Evolutionary conservation across 2,797 vertebrate genomes (phyloP).

Genomic region (Sebastes kiyomatsui): DNA sequence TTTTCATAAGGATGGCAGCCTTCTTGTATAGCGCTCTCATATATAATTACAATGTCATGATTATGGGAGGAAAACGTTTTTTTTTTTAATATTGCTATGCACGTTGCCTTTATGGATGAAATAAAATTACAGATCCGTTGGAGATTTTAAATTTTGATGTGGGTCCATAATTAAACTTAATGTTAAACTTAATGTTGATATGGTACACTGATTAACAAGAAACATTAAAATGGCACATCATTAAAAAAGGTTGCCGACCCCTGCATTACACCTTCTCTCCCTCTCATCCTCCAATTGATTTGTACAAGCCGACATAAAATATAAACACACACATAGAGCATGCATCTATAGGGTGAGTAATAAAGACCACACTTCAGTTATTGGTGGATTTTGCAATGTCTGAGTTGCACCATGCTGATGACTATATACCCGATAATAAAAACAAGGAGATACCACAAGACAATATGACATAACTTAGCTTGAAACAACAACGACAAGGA

Average conservation of each 20-base stretch:
- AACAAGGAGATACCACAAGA: not conserved
- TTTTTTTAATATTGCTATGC: not conserved
- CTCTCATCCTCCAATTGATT: constrained; percentile 11
- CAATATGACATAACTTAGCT: not conserved
- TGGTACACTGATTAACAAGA: not conserved
- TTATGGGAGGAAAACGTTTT: no score
- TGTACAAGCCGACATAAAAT: not conserved
- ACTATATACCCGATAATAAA: not conserved
- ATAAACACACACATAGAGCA: not conserved
- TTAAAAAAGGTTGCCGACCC: not conserved
- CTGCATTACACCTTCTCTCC: not conserved
- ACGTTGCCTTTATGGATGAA: not conserved
- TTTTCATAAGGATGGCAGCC: no score
- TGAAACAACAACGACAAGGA: constrained; percentile 6
- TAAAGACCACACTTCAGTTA: not conserved
- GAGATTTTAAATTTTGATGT: not conserved
- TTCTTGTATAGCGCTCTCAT: no score
- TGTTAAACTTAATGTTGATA: not conserved
- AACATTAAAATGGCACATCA: not conserved
- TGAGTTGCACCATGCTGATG: not conserved
- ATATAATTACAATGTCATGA: no score
- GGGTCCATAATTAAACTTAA: not conserved
- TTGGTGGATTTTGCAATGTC: not conserved
- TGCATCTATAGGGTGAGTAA: not conserved
- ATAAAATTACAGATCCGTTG: not conserved